A percentile compares a stretch with the other conserved stretches of the same genome.
Conservation (phyloP, 1,140 invertebrate species). For the Halesus radiatus region DNA sequence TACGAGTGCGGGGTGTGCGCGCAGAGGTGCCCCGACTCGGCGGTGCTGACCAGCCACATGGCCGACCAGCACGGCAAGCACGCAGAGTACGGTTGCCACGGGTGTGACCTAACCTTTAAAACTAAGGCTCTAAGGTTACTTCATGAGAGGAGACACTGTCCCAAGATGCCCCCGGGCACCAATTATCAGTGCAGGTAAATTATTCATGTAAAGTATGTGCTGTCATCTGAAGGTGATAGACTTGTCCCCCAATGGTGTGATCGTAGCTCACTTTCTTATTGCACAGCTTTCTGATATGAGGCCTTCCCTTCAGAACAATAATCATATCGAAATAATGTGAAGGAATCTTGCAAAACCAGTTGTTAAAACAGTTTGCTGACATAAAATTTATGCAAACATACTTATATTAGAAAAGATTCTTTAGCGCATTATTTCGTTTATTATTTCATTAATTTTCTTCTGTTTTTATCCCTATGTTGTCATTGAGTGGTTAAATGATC, state of each 20-base stretch:
- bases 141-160: background rate
- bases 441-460: too few species aligned
- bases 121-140: background rate
- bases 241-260: too few species aligned
- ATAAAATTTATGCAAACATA: too few species aligned
- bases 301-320: too few species aligned
- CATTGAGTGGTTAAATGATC: background rate
- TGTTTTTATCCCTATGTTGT: background rate
- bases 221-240: background rate
- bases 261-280: too few species aligned
- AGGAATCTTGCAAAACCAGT: too few species aligned
- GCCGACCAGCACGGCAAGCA: background rate
- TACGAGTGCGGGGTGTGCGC: background rate
- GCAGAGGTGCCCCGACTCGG: background rate
- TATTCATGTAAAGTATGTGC: background rate
- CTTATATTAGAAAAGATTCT: too few species aligned
- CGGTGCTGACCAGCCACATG: background rate
- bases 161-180: background rate
- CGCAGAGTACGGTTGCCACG: background rate
- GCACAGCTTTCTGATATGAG: too few species aligned
- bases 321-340: background rate
- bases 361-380: too few species aligned
- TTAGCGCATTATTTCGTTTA: too few species aligned
- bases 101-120: background rate
- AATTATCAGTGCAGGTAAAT: background rate